Conservation (phyloP, 35 echinoderm and acorn worm species). For the Acanthaster planci region DNA sequence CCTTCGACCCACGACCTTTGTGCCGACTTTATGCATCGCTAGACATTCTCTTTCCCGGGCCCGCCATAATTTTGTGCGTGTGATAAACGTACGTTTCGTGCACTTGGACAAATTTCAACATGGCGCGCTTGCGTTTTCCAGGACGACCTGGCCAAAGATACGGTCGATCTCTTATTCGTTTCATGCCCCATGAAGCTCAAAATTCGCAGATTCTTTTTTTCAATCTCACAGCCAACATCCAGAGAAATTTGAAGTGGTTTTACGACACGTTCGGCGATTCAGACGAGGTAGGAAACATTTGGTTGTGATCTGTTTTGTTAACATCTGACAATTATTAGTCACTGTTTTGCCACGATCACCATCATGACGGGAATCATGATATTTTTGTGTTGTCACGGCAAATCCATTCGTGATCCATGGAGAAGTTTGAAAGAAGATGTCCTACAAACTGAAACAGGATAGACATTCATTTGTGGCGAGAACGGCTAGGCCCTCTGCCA, state of each 20-base stretch:
- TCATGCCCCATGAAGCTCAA: conserved; percentile 74
- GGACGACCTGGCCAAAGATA: conserved; percentile 89
- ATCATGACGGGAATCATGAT: no score
- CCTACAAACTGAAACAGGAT: no score
- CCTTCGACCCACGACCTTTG: no score
- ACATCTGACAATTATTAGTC: no score
- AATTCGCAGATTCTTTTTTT: conserved; percentile 68
- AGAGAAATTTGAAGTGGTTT: conserved; percentile 88
- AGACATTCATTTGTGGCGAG: no score
- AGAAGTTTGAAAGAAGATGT: no score
- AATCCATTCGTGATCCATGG: no score
- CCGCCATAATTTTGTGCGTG: not conserved
- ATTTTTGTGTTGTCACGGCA: no score
- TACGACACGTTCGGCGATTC: conserved; percentile 94
- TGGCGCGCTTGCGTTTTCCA: conserved; percentile 88
- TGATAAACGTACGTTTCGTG: not conserved
- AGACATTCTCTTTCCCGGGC: no score
- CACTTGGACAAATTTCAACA: conserved; percentile 45
- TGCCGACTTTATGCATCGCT: no score
- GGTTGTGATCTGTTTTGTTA: not conserved
- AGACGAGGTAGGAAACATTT: conserved; percentile 72
- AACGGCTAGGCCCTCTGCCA: no score
- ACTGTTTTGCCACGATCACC: no score
- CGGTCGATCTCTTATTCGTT: conserved; percentile 79
- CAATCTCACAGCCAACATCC: conserved; percentile 80